These are phyloP conservation scores for Otis tarda DNA, from an alignment of 2,113 vertebrate species.

Conservation along the genomic window DNA sequence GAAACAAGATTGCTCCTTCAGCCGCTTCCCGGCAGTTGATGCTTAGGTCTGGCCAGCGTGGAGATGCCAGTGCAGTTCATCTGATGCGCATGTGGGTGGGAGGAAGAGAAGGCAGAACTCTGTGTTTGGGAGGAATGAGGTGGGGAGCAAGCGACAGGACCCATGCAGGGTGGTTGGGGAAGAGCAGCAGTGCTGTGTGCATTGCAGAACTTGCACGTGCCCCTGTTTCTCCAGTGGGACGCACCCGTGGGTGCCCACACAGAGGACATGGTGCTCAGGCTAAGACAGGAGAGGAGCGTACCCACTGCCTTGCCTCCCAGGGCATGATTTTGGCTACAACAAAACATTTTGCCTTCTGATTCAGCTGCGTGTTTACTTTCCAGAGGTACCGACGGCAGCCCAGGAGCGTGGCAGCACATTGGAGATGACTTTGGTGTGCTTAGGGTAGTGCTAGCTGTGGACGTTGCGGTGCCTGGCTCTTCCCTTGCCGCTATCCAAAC, in stretches of 20 bases:
- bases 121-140: background rate
- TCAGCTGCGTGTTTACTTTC: background rate
- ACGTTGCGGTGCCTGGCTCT: fast-evolving
- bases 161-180: background rate
- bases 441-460: background rate
- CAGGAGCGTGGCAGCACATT: fast-evolving
- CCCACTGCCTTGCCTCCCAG: background rate
- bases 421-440: background rate
- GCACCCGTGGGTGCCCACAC: background rate
- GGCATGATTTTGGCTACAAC: background rate
- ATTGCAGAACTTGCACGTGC: fast-evolving
- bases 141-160: background rate
- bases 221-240: background rate
- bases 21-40: background rate
- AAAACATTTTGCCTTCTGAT: background rate
- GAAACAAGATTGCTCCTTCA: background rate
- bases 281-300: background rate
- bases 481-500: background rate
- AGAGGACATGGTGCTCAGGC: background rate
- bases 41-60: background rate
- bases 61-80: background rate
- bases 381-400: background rate
- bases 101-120: background rate
- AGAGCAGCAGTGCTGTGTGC: background rate
- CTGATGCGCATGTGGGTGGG: background rate